These are phyloP conservation scores for Peromyscus eremicus DNA, from an alignment of 2,797 vertebrate species.

Conservation along the genomic window DNA sequence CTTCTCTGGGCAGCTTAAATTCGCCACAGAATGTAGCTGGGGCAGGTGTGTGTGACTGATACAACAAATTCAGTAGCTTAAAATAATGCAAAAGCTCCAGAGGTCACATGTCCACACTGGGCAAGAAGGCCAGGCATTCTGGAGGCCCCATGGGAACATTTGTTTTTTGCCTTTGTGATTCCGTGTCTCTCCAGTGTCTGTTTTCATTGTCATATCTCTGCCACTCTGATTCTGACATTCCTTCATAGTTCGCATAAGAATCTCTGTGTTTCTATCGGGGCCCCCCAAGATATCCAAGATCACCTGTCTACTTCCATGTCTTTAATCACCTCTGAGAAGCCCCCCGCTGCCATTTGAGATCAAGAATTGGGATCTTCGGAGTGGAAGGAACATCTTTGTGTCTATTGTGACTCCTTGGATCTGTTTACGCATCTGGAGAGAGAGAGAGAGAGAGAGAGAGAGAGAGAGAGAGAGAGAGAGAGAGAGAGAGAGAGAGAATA, in stretches of 20 bases:
- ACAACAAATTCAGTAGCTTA: neutral
- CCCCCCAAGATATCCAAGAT: neutral
- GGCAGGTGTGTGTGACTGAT: neutral
- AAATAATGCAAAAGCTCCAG: neutral
- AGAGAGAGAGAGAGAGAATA: neutral
- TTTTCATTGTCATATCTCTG: neutral
- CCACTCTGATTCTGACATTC: neutral
- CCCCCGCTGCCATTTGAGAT: neutral
- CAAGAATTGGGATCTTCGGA: neutral
- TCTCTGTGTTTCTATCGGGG: neutral
- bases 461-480: no score
- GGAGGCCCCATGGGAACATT: neutral
- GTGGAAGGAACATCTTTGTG: neutral
- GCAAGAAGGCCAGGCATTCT: neutral
- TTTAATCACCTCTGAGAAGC: neutral
- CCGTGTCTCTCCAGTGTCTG: neutral
- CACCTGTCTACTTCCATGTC: neutral
- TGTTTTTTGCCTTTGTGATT: neutral
- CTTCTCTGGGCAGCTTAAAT: neutral
- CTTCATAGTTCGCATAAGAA: neutral
- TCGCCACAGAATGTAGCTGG: neutral
- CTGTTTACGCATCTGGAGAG: neutral
- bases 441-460: neutral
- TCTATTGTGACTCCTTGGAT: neutral
- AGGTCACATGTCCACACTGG: neutral